Conservation (phyloP, 37 sponge, comb jelly and placozoan species). For the Cladorhizidae sp. region DNA sequence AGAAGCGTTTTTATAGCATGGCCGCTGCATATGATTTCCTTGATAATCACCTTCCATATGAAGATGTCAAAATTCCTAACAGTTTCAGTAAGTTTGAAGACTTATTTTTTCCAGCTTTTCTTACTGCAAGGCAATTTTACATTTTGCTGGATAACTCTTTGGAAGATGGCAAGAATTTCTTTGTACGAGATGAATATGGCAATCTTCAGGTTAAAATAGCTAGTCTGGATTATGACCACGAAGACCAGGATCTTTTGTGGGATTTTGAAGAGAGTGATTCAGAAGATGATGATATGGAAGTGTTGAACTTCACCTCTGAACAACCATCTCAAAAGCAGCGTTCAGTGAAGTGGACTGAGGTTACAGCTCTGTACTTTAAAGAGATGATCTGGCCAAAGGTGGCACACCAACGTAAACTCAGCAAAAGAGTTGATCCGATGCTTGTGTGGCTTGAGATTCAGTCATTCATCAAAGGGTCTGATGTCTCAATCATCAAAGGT, state of each 20-base stretch:
- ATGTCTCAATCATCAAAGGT: slow-evolving; percentile 40
- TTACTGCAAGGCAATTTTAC: slow-evolving; percentile 79
- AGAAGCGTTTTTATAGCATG: slow-evolving; percentile 65
- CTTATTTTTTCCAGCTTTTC: slow-evolving; percentile 65
- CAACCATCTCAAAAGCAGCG: slow-evolving; percentile 8
- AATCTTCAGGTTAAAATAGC: slow-evolving; percentile 48
- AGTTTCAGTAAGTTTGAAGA: slow-evolving; percentile 21
- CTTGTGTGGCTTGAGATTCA: slow-evolving; percentile 90
- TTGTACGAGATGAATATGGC: slow-evolving; percentile 48
- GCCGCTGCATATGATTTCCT: slow-evolving; percentile 29
- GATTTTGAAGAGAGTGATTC: slow-evolving; percentile 47
- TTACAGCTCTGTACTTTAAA: slow-evolving; percentile 66
- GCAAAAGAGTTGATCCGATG: slow-evolving; percentile 57
- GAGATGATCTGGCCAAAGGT: slow-evolving; percentile 64
- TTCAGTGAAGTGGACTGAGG: slow-evolving; percentile 28
- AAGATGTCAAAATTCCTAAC: slow-evolving; percentile 18
- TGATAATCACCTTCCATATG: slow-evolving; percentile 23
- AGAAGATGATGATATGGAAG: slow-evolving; percentile 23
- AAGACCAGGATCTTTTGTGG: slow-evolving; percentile 26
- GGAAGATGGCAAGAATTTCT: slow-evolving; percentile 44
- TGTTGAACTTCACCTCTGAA: background rate
- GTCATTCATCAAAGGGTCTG: slow-evolving; percentile 91
- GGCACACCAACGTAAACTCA: slow-evolving; percentile 7
- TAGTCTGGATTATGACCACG: slow-evolving; percentile 60
- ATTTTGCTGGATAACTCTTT: slow-evolving; percentile 77